Evolutionary conservation across 2,888 invertebrate species (phyloP).

Genomic region (Cenopis cana): DNA sequence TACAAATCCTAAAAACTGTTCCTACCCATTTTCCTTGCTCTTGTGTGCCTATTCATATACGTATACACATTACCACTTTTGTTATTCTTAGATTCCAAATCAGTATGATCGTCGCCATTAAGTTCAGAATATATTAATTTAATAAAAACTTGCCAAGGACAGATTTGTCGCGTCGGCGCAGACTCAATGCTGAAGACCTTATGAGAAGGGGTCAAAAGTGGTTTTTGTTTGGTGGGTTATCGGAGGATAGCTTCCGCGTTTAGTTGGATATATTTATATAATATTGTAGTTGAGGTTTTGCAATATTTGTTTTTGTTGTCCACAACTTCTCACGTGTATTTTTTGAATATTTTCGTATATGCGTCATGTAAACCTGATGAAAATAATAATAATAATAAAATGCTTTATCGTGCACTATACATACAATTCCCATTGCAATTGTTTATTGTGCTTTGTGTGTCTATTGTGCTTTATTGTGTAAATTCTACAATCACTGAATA

Average conservation of each 20-base stretch:
- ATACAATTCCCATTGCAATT: too few relatives aligned
- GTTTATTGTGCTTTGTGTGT: too few relatives aligned
- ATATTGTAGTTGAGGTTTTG: neutral
- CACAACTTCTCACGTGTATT: too few relatives aligned
- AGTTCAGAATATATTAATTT: constrained; percentile 1
- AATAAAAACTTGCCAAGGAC: constrained; percentile 26
- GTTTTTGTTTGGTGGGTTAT: constrained; percentile 7
- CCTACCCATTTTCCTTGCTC: too few relatives aligned
- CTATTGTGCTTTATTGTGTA: too few relatives aligned
- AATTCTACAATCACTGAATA: too few relatives aligned
- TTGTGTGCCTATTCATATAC: too few relatives aligned
- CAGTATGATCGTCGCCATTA: constrained; percentile 2
- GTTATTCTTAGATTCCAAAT: neutral
- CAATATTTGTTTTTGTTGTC: neutral
- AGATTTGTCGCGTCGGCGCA: constrained; percentile 13
- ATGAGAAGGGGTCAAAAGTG: neutral
- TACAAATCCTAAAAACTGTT: too few relatives aligned
- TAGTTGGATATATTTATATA: neutral
- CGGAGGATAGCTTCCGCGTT: constrained; percentile 10
- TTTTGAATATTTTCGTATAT: too few relatives aligned
- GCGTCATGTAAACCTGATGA: too few relatives aligned
- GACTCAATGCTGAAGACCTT: constrained; percentile 17
- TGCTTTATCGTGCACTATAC: too few relatives aligned
- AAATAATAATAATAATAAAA: too few relatives aligned
- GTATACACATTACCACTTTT: neutral